Evolutionary conservation across 2,113 vertebrate genomes (phyloP).

Genomic region (Pterocles orientalis): DNA sequence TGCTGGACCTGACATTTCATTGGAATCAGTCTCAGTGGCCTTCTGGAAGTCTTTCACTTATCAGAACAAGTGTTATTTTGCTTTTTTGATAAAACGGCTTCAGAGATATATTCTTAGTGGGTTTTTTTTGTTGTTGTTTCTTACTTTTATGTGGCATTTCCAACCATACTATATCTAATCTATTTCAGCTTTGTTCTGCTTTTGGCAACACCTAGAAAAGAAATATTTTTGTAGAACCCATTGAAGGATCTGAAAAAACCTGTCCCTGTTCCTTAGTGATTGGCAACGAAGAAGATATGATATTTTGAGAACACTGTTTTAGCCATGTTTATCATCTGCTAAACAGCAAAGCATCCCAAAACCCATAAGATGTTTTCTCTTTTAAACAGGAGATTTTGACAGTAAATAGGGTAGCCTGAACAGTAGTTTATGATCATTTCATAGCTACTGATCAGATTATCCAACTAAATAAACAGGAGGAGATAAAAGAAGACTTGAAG

Average conservation of each 20-base stretch:
- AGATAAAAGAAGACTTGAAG: neutral
- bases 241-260: neutral
- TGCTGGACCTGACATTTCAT: neutral
- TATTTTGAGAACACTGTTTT: neutral
- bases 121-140: rapidly evolving
- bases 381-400: neutral
- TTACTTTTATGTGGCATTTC: neutral
- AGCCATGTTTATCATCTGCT: neutral
- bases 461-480: neutral
- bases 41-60: neutral
- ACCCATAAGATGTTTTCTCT: rapidly evolving
- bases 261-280: neutral
- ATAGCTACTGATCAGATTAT: neutral
- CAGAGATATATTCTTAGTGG: neutral
- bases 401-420: neutral
- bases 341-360: neutral
- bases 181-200: neutral
- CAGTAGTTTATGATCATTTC: neutral
- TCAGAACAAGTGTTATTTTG: neutral
- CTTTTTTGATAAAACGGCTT: neutral
- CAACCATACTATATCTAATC: neutral
- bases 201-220: neutral
- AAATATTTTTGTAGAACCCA: neutral
- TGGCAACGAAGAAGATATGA: neutral
- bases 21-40: neutral